phyloP scores from a whole-genome alignment of 2,797 vertebrate genomes.

The Alosa sapidissima region DNA sequence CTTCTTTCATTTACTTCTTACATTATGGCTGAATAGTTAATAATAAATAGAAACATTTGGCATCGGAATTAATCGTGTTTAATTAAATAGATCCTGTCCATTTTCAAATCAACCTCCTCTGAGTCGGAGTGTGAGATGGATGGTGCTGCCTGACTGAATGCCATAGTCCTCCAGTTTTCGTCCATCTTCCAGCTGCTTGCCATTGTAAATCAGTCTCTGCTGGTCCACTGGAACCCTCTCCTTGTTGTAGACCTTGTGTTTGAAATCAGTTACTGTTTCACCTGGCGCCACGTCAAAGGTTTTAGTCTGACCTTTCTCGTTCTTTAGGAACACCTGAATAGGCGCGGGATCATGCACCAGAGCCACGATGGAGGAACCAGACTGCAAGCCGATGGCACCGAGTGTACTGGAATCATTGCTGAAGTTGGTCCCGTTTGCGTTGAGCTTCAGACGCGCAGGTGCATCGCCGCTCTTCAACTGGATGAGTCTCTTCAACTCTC shows the following conservation, averaged over 20 bases:
- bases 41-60: not conserved
- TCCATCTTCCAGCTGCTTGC: slow-evolving; percentile 49
- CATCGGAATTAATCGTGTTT: not conserved
- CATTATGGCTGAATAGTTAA: not conserved
- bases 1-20: too few species aligned
- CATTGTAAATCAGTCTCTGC: slow-evolving; percentile 63
- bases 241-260: slow-evolving; percentile 45
- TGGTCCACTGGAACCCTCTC: slow-evolving; percentile 58
- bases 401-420: slow-evolving; percentile 46
- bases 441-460: slow-evolving; percentile 44
- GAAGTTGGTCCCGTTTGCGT: slow-evolving; percentile 50
- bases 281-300: slow-evolving; percentile 57
- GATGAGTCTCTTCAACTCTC: slow-evolving; percentile 54
- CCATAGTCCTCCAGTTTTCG: slow-evolving; percentile 58
- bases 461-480: accelerated
- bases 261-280: slow-evolving; percentile 63
- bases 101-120: slow-evolving; percentile 63
- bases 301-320: slow-evolving; percentile 40
- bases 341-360: slow-evolving; percentile 51
- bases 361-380: slow-evolving; percentile 56
- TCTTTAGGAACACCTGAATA: slow-evolving; percentile 67
- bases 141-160: slow-evolving; percentile 55
- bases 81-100: not conserved
- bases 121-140: slow-evolving; percentile 60
- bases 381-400: slow-evolving; percentile 49